Evolutionary conservation across 1,140 invertebrate species (phyloP).

Genomic region (Ylistrum balloti): DNA sequence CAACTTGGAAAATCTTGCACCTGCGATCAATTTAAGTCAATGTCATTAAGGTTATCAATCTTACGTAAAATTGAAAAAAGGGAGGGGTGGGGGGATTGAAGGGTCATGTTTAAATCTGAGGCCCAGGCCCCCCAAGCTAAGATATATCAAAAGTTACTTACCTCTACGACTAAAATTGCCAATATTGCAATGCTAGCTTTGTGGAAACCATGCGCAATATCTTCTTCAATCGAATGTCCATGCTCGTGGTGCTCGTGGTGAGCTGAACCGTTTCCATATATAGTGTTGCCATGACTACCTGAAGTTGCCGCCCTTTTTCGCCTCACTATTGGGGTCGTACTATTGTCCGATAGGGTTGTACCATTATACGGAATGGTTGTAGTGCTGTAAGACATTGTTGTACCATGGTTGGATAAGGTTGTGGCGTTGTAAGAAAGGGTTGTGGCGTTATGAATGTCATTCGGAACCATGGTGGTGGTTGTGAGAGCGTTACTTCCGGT

Average conservation of each 20-base stretch:
- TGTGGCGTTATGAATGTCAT: background rate
- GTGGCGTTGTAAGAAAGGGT: no score
- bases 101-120: no score
- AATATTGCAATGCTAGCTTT: constrained; percentile 70
- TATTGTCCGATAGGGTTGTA: background rate
- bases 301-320: background rate
- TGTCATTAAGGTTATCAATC: no score
- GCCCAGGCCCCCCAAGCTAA: no score
- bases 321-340: constrained; percentile 14
- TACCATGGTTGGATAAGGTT: no score
- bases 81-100: no score
- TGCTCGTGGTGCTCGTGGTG: background rate
- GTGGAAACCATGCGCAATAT: constrained; percentile 70
- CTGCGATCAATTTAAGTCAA: no score
- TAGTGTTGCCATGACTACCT: background rate
- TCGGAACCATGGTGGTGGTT: background rate
- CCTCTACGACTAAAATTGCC: constrained; percentile 67
- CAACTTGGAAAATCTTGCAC: no score
- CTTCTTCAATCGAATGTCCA: constrained; percentile 55
- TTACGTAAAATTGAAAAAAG: no score
- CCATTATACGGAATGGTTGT: constrained; percentile 30
- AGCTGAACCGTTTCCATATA: background rate
- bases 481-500: background rate
- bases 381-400: background rate
- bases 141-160: no score